phyloP scores from a whole-genome alignment of 2,888 invertebrate genomes.

The Oasisia sp. region DNA sequence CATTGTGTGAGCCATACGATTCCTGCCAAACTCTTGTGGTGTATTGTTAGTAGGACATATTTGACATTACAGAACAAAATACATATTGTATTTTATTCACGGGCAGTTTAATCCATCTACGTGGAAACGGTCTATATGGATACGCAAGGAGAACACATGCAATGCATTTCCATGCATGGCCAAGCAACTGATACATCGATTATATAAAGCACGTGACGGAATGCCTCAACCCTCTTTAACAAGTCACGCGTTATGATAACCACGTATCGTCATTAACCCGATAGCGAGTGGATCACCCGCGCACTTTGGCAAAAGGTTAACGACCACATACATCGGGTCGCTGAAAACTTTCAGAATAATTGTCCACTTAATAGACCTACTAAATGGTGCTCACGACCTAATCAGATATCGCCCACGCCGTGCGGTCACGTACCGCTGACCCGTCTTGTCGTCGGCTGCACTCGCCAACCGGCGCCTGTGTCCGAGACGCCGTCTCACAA shows the following conservation, averaged over 20 bases:
- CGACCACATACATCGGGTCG: not conserved
- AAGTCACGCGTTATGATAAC: not conserved
- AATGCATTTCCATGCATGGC: no score
- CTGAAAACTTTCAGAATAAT: not conserved
- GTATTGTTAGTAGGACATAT: no score
- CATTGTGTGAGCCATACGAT: no score
- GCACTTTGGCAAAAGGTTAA: not conserved
- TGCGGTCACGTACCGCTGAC: not conserved
- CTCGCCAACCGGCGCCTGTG: not conserved
- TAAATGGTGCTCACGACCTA: not conserved
- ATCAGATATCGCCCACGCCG: slow-evolving; percentile 5
- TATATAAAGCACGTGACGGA: not conserved
- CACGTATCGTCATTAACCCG: not conserved
- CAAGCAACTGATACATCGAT: not conserved
- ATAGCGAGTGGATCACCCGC: not conserved
- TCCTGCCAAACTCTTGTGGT: no score
- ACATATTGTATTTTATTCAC: no score
- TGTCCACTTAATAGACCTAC: not conserved
- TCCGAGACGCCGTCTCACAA: slow-evolving; percentile 3
- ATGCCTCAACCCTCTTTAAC: not conserved
- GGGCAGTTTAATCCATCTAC: no score
- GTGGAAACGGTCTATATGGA: no score
- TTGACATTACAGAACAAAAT: no score
- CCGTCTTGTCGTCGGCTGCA: not conserved
- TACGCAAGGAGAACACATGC: no score